These are phyloP conservation scores for Microctonus hyperodae DNA, from an alignment of 2,888 invertebrate genomes.

Conservation along the genomic window DNA sequence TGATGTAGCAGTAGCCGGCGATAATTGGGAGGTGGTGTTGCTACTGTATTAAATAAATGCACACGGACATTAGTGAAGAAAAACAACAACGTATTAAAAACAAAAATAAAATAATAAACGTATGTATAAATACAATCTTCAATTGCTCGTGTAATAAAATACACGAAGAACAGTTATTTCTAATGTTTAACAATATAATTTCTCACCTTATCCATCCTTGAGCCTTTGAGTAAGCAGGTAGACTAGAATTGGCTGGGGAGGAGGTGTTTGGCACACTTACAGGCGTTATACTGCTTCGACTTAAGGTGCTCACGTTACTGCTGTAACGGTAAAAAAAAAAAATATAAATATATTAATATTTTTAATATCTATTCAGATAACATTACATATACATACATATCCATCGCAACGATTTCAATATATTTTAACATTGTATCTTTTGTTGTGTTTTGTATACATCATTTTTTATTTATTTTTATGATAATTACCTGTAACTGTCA, in stretches of 20 bases:
- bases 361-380: too few relatives aligned
- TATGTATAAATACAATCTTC: conserved; percentile 5
- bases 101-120: conserved; percentile 4
- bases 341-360: too few relatives aligned
- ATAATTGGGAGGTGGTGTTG: conserved; percentile 61
- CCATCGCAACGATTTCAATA: background rate
- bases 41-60: conserved; percentile 45
- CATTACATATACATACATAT: background rate
- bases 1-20: conserved; percentile 65
- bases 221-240: conserved; percentile 65
- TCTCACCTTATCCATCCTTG: conserved; percentile 63
- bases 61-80: conserved; percentile 18
- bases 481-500: conserved; percentile 81
- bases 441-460: background rate
- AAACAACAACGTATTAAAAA: too few relatives aligned
- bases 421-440: background rate
- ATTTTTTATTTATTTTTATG: background rate
- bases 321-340: conserved; percentile 63
- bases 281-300: conserved; percentile 74
- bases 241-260: conserved; percentile 69
- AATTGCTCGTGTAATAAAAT: background rate
- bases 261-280: conserved; percentile 66
- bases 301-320: conserved; percentile 86
- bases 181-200: background rate
- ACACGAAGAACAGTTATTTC: conserved; percentile 6